These are phyloP conservation scores for Speoplatyrhinus poulsoni DNA, from an alignment of 2,113 vertebrate genomes.

Conservation along the genomic window DNA sequence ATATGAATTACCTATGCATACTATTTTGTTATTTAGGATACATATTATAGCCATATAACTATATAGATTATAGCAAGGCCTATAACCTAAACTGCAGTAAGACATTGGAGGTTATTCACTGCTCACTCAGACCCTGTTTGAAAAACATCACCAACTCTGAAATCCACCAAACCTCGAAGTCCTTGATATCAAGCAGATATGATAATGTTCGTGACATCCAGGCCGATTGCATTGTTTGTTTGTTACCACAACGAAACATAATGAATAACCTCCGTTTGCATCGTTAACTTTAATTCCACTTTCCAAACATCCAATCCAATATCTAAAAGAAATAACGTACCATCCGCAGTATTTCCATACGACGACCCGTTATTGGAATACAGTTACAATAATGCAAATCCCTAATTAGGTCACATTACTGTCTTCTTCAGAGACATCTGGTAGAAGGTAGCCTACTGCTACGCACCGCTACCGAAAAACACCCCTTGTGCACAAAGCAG, in stretches of 20 bases:
- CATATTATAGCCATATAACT: no score
- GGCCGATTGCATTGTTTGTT: no score
- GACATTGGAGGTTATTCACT: no score
- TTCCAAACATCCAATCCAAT: not conserved
- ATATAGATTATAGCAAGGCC: no score
- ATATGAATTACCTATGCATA: no score
- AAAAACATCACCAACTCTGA: no score
- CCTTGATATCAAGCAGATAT: no score
- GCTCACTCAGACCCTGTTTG: no score
- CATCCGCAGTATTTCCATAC: not conserved
- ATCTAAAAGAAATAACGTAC: not conserved
- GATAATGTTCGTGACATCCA: no score
- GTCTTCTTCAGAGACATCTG: not conserved
- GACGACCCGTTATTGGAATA: not conserved
- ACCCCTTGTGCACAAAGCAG: constrained; percentile 8
- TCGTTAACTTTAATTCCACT: not conserved
- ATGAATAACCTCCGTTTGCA: not conserved
- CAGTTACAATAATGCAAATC: not conserved
- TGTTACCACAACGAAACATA: not conserved
- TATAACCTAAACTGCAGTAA: no score
- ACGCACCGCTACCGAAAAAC: not conserved
- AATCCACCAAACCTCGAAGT: no score
- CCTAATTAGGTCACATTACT: constrained; percentile 13
- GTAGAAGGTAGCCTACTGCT: not conserved
- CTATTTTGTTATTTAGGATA: not conserved